Base-by-base conservation (phyloP, 2,113 vertebrate genomes). In the Pterocles orientalis region DNA sequence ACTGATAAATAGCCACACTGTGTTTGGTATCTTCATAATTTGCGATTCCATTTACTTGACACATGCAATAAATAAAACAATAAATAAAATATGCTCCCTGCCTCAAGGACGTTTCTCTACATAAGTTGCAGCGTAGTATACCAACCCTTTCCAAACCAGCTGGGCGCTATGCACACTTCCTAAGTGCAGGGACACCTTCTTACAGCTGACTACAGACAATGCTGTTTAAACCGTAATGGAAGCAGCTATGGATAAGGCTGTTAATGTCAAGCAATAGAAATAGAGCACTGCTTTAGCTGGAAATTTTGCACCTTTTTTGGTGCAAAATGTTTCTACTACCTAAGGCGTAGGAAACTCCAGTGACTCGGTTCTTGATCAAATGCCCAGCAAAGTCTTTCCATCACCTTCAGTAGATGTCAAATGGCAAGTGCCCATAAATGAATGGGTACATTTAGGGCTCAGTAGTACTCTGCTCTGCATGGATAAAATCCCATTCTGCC, bases 21-120 rank as follows among this genome's bases (percentile, higher is more conserved):
- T 93, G 94, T 95, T 96, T 97, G 95, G 90, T 57, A 94, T 79
- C 95, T 94, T 95, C 90, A 84, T 92, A 93, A 93, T 91, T 24
- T 94, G 91, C 92, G 81, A 95, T 95, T 90, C 83, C 86, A 82
- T 85, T 95, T 93, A 69, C 81, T 95, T 88, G 92, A 82, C 88
- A 90, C 57, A 91, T 24, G 86, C 86, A 96, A 93, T 94, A 97
- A 97, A 96, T 96, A 88, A 95, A 92, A 75, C 85, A 93, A 93
- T 95, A 96, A 93, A 92, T 97, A 95, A 96, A 96, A 93, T 88
- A 91, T 70, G 80, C 66, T 88, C 48, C 73, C 77, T 85, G 73
- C 65, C 77, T 97, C 95, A 94, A 96, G 92, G 92, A 95, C 65
- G 0, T 89, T 87, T 84, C 83, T 84, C 66, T 86, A 18, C 28